phyloP scores from a whole-genome alignment of 2,113 vertebrate species.

The Nymphicus hollandicus region DNA sequence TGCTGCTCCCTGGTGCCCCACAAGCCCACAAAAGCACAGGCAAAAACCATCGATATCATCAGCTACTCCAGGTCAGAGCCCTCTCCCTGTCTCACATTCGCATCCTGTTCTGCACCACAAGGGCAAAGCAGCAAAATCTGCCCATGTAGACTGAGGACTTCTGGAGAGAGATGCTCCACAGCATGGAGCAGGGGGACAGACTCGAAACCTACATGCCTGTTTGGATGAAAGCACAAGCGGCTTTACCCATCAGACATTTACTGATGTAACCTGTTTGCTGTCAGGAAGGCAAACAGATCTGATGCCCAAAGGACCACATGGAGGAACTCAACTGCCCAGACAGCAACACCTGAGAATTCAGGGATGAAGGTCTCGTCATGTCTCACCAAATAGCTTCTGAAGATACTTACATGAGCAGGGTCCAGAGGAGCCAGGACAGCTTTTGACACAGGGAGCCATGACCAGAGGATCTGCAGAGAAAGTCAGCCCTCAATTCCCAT shows the following conservation, averaged over 20 bases:
- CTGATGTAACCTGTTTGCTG: neutral
- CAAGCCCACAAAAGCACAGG: neutral
- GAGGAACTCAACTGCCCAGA: neutral
- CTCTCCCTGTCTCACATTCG: neutral
- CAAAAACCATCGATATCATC: neutral
- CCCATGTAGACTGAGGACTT: neutral
- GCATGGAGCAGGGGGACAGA: neutral
- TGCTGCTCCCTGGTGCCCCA: neutral
- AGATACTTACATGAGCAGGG: neutral
- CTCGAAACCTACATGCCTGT: neutral
- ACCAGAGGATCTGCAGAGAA: neutral
- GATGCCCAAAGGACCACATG: accelerated
- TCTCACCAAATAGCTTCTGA: neutral
- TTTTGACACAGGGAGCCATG: neutral
- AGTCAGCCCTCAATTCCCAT: neutral
- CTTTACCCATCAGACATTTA: neutral
- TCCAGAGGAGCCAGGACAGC: neutral
- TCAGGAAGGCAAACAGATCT: neutral
- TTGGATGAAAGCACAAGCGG: neutral
- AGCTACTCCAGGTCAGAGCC: neutral
- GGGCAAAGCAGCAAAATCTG: neutral
- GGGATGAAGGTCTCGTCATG: accelerated
- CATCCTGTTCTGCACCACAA: neutral
- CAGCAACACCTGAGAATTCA: neutral
- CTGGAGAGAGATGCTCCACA: neutral